These are phyloP conservation scores for Tokudaia muenninki DNA, from an alignment of 2,797 vertebrate genomes.

Conservation along the genomic window DNA sequence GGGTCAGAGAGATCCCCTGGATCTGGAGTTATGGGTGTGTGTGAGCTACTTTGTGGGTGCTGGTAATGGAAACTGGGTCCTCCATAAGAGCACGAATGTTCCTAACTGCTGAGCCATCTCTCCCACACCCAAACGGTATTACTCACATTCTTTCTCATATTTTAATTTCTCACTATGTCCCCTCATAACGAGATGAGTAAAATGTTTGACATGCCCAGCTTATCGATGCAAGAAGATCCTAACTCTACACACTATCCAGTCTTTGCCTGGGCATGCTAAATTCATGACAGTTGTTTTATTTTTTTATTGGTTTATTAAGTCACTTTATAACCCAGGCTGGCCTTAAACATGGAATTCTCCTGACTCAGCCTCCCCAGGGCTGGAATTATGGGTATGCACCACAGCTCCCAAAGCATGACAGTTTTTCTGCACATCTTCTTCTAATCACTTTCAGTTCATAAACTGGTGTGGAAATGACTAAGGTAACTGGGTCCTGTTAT, in stretches of 20 bases:
- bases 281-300: not conserved
- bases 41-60: not conserved
- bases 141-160: not conserved
- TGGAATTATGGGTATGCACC: not conserved
- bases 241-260: not conserved
- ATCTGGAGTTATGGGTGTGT: not conserved
- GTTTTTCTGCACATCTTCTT: not conserved
- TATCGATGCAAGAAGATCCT: not conserved
- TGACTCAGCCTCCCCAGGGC: not conserved
- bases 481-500: not conserved
- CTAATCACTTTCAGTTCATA: not conserved
- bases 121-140: not conserved
- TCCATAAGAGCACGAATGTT: not conserved
- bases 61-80: not conserved
- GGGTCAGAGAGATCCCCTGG: not conserved
- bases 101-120: not conserved
- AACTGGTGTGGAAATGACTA: not conserved
- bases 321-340: not conserved
- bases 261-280: conserved; percentile 44
- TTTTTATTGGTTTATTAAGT: not conserved
- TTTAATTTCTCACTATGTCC: not conserved
- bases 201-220: not conserved
- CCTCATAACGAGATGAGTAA: not conserved
- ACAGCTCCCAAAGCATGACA: not conserved
- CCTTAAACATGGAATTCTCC: no score